These are phyloP conservation scores for Pantherophis vulpinus DNA, from an alignment of 2,797 vertebrate genomes.

Conservation along the genomic window DNA sequence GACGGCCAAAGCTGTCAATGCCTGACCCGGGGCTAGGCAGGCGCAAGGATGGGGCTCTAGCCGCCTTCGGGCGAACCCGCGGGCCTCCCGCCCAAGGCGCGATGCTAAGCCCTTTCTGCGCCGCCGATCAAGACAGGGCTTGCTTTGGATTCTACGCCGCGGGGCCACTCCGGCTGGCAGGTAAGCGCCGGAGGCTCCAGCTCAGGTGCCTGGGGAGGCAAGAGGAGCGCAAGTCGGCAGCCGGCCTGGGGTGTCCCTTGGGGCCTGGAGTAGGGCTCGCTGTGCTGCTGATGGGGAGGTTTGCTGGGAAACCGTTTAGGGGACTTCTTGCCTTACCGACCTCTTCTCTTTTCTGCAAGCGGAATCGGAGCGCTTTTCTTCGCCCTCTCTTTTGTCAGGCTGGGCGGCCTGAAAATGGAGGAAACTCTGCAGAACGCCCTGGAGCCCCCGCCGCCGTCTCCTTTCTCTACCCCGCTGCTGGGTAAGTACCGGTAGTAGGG, in stretches of 20 bases:
- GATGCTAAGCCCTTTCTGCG: neutral
- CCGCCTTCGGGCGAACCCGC: constrained; percentile 1
- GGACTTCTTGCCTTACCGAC: neutral
- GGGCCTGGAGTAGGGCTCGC: neutral
- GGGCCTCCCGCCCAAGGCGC: neutral
- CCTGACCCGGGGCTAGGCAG: constrained; percentile 10
- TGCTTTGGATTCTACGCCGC: neutral
- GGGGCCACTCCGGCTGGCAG: neutral
- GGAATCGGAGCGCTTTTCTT: no score
- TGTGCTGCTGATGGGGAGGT: no score
- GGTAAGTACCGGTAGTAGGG: constrained; percentile 67
- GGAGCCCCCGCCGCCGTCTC: constrained; percentile 64
- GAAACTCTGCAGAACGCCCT: constrained; percentile 71
- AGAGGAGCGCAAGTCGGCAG: neutral
- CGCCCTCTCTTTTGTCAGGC: constrained; percentile 61
- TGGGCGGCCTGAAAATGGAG: constrained; percentile 78
- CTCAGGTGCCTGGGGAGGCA: neutral
- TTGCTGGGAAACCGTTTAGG: no score
- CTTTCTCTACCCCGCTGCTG: constrained; percentile 69
- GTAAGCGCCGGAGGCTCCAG: neutral
- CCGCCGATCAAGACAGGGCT: neutral
- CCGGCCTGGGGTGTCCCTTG: no score
- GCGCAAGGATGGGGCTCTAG: neutral
- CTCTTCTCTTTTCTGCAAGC: neutral
- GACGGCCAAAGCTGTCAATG: neutral